Evolutionary conservation across 2,113 vertebrate genomes (phyloP).

Genomic region (Fulmarus glacialis): DNA sequence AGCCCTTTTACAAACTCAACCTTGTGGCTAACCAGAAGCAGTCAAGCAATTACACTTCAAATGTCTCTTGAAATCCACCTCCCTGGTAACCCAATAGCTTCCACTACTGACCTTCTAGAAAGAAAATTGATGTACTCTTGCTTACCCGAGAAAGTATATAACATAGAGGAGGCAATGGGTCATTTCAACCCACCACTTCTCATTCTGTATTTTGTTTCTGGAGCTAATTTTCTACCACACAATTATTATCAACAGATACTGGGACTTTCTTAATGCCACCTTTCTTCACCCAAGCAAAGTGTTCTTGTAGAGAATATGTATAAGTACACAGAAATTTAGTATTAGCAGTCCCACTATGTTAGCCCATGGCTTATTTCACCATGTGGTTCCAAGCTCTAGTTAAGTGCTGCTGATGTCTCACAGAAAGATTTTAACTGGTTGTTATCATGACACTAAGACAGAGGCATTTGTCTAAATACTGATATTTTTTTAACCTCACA

Average conservation of each 20-base stretch:
- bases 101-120: slow-evolving; percentile 30
- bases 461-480: neutral
- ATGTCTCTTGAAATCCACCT: slow-evolving; percentile 14
- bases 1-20: neutral
- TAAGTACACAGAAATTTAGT: neutral
- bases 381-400: neutral
- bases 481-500: neutral
- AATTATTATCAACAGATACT: neutral
- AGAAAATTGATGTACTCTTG: neutral
- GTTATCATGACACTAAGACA: neutral
- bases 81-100: slow-evolving; percentile 37
- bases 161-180: neutral
- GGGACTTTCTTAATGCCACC: neutral
- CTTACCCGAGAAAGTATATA: neutral
- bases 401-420: neutral
- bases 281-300: neutral
- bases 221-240: neutral
- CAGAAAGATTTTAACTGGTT: neutral
- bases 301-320: neutral
- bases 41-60: neutral
- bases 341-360: neutral
- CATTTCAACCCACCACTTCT: neutral
- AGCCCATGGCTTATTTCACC: neutral
- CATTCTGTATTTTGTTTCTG: neutral
- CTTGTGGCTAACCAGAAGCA: slow-evolving; percentile 2